Conservation (phyloP, 2,888 invertebrate genomes). For the Apocheima hispidaria region DNA sequence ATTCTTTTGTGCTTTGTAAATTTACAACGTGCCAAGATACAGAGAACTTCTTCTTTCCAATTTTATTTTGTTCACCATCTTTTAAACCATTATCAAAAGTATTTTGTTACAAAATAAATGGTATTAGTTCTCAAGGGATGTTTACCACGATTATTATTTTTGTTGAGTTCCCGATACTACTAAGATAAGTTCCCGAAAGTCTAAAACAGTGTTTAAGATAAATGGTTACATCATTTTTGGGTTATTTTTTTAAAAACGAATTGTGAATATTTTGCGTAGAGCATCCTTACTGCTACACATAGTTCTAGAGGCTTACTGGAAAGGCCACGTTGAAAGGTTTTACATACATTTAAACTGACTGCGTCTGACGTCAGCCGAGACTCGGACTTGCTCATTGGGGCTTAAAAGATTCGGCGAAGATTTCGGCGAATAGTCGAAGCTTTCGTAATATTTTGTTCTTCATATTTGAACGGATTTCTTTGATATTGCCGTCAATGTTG, state of each 20-base stretch:
- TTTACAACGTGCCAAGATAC: no score
- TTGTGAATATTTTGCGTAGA: neutral
- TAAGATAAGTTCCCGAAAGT: no score
- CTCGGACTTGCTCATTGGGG: constrained; percentile 38
- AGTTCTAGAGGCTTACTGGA: constrained; percentile 51
- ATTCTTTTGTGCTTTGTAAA: no score
- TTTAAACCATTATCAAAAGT: no score
- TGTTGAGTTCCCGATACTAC: no score
- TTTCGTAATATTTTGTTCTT: constrained; percentile 27
- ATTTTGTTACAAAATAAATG: no score
- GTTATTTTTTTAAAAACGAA: neutral
- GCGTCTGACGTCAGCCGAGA: constrained; percentile 39
- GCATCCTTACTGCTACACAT: constrained; percentile 26
- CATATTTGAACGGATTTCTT: constrained; percentile 2
- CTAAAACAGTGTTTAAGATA: no score
- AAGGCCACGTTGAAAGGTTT: constrained; percentile 63
- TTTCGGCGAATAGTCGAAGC: constrained; percentile 27
- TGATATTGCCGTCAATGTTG: neutral
- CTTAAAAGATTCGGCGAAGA: constrained; percentile 32
- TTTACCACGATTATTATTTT: no score
- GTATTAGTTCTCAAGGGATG: no score
- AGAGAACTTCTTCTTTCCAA: no score
- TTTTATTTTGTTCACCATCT: no score
- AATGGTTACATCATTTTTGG: no score
- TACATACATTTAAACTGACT: constrained; percentile 63